Base-by-base conservation (phyloP, 2,797 vertebrate genomes). In the Lindbergichthys nudifrons region DNA sequence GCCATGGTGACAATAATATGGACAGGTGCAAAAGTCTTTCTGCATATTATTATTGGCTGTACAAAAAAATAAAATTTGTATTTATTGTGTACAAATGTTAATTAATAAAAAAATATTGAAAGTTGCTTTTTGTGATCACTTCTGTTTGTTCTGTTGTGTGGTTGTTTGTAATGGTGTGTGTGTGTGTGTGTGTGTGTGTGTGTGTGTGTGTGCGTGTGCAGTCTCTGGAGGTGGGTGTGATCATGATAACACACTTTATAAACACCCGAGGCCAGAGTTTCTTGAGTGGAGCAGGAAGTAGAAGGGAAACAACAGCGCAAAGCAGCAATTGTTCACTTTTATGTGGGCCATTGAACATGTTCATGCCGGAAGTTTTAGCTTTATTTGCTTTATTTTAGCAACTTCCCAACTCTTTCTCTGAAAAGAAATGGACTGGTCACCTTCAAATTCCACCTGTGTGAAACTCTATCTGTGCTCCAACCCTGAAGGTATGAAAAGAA, bases 71-170 rank as follows among this genome's bases (percentile, higher is more conserved):
- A 96, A 97, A 96, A 94, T 98, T 98, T 99, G 97, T 99, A 99
- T 99, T 99, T 99, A 99, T 99, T 99, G 97, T 99, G 96, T 98
- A 99, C 96, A 98, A 98, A 97, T 96, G 96, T 99, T 98, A 96
- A 97, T 97, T 98, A 99, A 98, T 97, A 97, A 97, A 97, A 87
- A 89, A 89, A 83, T 80, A 87, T 74, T 80, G 81, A 91, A 94
- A 88, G 32, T 72, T 21, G 9, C 54, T 56, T 43, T 57, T 2
- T 42, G 9, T 19, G 9, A 16, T 63, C 8, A 36, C 8, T 64
- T n/a, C 15, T 65, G 47, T 18, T 36, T 42, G 47, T 7, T 42
- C 4, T 52, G 14, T 19, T 23, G 21, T 30, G 13, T 10, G 3
- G 30, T 18, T 53, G 2, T n/a, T 46, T 71, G 32, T 65, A 19